Evolutionary conservation across 2,113 vertebrate genomes (phyloP), one percentile per base, ranked within the genome.

Genomic region (Acrocephalus kingi): DNA sequence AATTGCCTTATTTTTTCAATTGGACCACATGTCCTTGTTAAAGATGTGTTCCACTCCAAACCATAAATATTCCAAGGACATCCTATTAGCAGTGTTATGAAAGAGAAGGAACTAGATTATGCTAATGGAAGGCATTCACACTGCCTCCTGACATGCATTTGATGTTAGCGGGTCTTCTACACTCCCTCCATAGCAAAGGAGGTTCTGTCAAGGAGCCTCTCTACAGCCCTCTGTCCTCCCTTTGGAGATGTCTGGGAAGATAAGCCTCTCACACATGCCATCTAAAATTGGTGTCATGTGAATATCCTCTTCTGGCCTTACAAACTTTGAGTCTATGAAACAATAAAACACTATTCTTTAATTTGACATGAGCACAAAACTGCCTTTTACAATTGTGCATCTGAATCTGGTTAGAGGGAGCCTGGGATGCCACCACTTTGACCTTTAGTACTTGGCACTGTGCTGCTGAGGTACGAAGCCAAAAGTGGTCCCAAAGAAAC

Each of bases 61-160:
- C 72, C 80, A 92, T 92, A 94, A 94, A 90, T 96, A 96, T 94
- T 93, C 79, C 64, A 92, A 67, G 83, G 89, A 86, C 86, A 92
- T 92, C 80, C 89, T 81, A 90, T 67, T 84, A 92, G 35, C 49
- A 56, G 24, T 45, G 43, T 93, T 90, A 84, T 61, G 76, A 82
- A 96, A 95, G 76, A 92, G 11, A 74, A 35, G 45, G 89, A 95
- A 93, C 68, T 59, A 84, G 61, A 45, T 84, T 89, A 56, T 81
- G 48, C 89, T 86, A 81, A 5, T 87, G 51, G 83, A 91, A 92
- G 49, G 31, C 39, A 55, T 52, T 89, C 61, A 71, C 48, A 59
- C 39, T 67, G 24, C 63, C 48, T 92, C 59, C 84, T 74, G 52
- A 84, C 48, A 13, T 19, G 63, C 10, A 43, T 46, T 79, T 83